Evolutionary conservation across 1,140 invertebrate genomes (phyloP), one percentile per base, ranked within the genome.

Genomic region (Charaxes varanes): DNA sequence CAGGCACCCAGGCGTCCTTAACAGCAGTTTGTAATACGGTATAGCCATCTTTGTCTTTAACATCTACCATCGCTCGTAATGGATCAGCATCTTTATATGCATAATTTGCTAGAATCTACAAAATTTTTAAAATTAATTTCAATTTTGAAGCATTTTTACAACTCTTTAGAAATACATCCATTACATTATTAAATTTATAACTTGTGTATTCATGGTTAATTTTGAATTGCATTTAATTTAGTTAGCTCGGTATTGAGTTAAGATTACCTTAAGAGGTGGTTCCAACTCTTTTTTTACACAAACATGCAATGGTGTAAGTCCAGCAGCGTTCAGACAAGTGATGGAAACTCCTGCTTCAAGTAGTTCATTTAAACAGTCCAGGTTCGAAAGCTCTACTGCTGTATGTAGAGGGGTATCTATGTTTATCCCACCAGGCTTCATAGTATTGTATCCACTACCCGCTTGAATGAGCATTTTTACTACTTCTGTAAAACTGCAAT

Each of bases 261-360:
- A 22, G 22, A 38, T 18, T 57, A 78, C 78, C 50, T 77, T 76
- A 3, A 86, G 55, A 16, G 68, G 49, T 24, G 85, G 77, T 17
- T 85, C 70, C 7, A 87, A 62, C 19, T 82, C 32, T 12, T 65
- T 72, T 16, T 68, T 64, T 1, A 90, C 86, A 19, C 87, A 88
- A 24, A 88, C 65, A 68, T 91, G 90, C 16, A 91, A 49, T 4
- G 89, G 87, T 2, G 90, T 90, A 21, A 86, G 63, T 3, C 87
- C 86, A 23, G 83, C 68, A 7, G 71, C 60, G 55, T 92, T 88
- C 11, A 88, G 76, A 15, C 85, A 85, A 41, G 76, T 65, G 2
- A 87, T 82, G 5, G 71, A 82, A 2, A 84, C 86, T 10, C 86
- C 86, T 17, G 85, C 72, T 1, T 82, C 62, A 1, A 90, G 55